Evolutionary conservation across 2,888 invertebrate genomes (phyloP), one percentile per base, ranked within the genome.

Genomic region (Atherix ibis): DNA sequence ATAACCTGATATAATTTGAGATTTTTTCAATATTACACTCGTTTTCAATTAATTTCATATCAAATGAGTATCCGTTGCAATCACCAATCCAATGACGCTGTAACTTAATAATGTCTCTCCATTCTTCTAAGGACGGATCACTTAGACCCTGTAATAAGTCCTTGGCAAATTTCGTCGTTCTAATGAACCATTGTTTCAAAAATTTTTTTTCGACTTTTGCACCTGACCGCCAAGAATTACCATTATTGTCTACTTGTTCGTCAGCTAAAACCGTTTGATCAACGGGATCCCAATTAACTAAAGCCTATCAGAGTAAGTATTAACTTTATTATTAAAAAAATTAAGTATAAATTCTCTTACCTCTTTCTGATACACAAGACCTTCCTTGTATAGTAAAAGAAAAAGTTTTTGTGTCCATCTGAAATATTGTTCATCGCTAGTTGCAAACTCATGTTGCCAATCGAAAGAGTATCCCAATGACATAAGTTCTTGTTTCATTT

Each of bases 221-320:
- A 2, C 97, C 95, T 4, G 97, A 97, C 38, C 98, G 68, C 98
- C 98, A 98, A 1, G 94, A 92, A 48, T 71, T 69, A 9, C 91
- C 88, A 49, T 80, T 71, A 30, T 73, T 76, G 64, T 94, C 92
- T 4, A 98, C 92, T 67, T 98, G 98, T 56, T 98, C 98, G 62
- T 95, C 87, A 4, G 97, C 98, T 42, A 99, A 62, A 2, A 98
- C 98, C 3, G 98, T 99, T 59, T 84, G 65, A 63, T 99, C 98
- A 0, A 97, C 69, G 2, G 98, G 98, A 67, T 99, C 98, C 98
- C 98, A 99, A 63, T 95, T 95, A 0, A 97, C 95, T 42, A 75
- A 64, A 9, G 87, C 81, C 76, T 83, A 44, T 24, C 62, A 58
- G 40, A 35, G n/a, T n/a, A n/a, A n/a, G n/a, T n/a, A n/a, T n/a